phyloP scores from a whole-genome alignment of 2,797 vertebrate species.

The Siniperca undulata region DNA sequence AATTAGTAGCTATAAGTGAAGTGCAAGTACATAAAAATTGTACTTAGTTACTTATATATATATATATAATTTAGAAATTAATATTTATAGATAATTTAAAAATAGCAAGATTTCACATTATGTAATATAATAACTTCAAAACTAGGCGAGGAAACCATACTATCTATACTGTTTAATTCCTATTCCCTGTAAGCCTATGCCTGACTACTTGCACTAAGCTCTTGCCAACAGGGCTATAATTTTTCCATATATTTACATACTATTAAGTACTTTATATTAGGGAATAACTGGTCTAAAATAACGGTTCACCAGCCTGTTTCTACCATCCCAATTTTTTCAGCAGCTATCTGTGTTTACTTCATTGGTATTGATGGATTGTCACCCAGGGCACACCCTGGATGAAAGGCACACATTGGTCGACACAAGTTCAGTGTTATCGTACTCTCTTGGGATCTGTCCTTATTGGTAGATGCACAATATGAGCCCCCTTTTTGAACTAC shows the following conservation, averaged over 20 bases:
- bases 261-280: background rate
- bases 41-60: background rate
- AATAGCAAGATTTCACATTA: conserved; percentile 6
- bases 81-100: background rate
- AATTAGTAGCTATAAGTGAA: background rate
- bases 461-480: conserved; percentile 46
- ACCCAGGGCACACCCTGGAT: conserved; percentile 14
- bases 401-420: conserved; percentile 26
- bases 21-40: background rate
- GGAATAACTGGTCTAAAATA: conserved; percentile 12
- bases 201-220: conserved; percentile 2
- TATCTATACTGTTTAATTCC: conserved; percentile 14
- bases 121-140: background rate
- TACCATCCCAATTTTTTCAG: conserved; percentile 2
- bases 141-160: background rate
- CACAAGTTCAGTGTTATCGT: conserved; percentile 32
- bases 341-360: conserved; percentile 19
- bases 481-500: conserved; percentile 31
- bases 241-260: conserved; percentile 6
- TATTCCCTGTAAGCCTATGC: background rate
- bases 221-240: background rate
- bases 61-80: too few species aligned
- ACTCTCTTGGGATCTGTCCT: conserved; percentile 25
- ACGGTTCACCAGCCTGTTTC: background rate
- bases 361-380: conserved; percentile 42